These are phyloP conservation scores for Philaethria dido DNA, from an alignment of 2,888 invertebrate genomes.

Conservation along the genomic window DNA sequence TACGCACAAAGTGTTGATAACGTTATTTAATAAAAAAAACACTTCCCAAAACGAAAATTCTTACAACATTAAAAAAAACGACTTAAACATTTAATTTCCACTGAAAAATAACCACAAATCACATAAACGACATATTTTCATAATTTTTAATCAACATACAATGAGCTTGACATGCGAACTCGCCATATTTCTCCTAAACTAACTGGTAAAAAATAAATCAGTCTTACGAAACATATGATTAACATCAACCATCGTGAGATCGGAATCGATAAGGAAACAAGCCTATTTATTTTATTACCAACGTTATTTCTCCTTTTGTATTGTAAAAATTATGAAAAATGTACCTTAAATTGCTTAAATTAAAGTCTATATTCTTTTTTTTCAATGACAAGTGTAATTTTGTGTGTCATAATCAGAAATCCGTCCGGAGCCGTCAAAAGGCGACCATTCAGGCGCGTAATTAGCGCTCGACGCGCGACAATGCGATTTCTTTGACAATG, in stretches of 20 bases:
- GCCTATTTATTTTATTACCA: conserved; percentile 47
- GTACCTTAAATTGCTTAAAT: not conserved
- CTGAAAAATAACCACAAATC: conserved; percentile 28
- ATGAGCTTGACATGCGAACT: conserved; percentile 57
- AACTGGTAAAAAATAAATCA: conserved; percentile 52
- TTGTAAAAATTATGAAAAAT: conserved; percentile 11
- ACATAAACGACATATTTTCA: conserved; percentile 47
- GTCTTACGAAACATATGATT: conserved; percentile 55
- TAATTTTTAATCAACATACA: conserved; percentile 45
- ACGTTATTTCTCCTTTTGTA: conserved; percentile 9
- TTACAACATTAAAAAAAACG: conserved; percentile 20
- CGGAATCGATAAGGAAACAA: conserved; percentile 54
- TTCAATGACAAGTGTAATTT: conserved; percentile 28
- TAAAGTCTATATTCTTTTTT: conserved; percentile 28
- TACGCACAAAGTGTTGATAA: conserved; percentile 11
- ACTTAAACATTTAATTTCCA: conserved; percentile 17
- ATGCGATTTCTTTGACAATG: conserved; percentile 64
- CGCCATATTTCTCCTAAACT: conserved; percentile 44
- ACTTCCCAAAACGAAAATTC: not conserved
- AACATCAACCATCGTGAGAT: conserved; percentile 53
- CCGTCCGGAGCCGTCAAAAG: conserved; percentile 56
- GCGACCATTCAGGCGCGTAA: conserved; percentile 65
- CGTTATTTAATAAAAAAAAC: conserved; percentile 12
- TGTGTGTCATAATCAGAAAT: conserved; percentile 44
- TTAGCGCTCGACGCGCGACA: conserved; percentile 65